Evolutionary conservation across 2,888 invertebrate species (phyloP).

Genomic region (Antheraea assamensis): DNA sequence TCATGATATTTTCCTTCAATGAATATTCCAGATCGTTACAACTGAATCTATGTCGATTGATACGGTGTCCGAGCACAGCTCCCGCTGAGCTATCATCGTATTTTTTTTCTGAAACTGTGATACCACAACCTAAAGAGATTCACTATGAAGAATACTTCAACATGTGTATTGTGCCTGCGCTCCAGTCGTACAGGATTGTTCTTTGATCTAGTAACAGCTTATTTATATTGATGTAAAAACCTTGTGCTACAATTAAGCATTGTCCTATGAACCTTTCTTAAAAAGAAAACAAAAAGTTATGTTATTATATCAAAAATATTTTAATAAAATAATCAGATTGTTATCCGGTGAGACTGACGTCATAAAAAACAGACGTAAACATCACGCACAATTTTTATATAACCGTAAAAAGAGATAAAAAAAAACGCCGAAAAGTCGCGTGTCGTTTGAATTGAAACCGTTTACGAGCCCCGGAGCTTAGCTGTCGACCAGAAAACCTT

Average conservation of each 20-base stretch:
- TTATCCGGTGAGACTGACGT: background rate
- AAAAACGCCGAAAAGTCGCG: conserved; percentile 13
- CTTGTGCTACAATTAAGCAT: too few species aligned
- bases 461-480: conserved; percentile 15
- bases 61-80: too few species aligned
- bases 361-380: conserved; percentile 5
- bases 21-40: too few species aligned
- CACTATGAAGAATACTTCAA: too few species aligned
- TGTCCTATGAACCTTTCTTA: too few species aligned
- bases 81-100: too few species aligned
- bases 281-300: background rate
- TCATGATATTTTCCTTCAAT: too few species aligned
- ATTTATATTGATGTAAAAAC: background rate
- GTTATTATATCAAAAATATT: background rate
- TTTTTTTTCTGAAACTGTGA: too few species aligned
- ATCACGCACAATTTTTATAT: conserved; percentile 3
- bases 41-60: too few species aligned
- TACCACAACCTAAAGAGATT: too few species aligned
- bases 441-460: conserved; percentile 14
- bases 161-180: too few species aligned
- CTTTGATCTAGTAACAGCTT: background rate
- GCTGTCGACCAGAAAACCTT: conserved; percentile 8
- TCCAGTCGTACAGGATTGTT: too few species aligned
- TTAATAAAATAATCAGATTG: background rate
- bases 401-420: conserved; percentile 12